These are phyloP conservation scores for Conomelus anceps DNA, from an alignment of 2,888 invertebrate genomes.

Conservation along the genomic window DNA sequence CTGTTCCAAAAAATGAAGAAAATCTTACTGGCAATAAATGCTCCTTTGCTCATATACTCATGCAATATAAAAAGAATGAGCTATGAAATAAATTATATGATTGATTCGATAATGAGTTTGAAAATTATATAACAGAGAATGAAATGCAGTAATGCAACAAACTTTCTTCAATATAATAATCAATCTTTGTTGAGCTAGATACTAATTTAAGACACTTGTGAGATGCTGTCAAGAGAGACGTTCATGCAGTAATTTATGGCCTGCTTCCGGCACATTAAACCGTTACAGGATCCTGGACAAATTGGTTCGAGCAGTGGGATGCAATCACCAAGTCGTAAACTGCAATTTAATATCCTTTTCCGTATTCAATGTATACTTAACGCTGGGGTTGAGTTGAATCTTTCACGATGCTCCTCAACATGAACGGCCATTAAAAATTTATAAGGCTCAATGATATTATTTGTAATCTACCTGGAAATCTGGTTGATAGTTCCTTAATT, in stretches of 20 bases:
- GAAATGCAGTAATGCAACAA: not conserved
- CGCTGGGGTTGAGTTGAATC: not conserved
- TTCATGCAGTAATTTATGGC: not conserved
- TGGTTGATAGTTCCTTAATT: too few relatives aligned
- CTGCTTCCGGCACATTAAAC: not conserved
- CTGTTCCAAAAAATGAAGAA: too few relatives aligned
- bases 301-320: not conserved
- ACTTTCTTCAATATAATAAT: not conserved
- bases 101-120: too few relatives aligned
- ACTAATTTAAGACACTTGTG: not conserved
- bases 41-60: too few relatives aligned
- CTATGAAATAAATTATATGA: too few relatives aligned
- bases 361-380: not conserved
- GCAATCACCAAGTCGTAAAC: not conserved
- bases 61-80: too few relatives aligned
- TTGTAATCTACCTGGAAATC: too few relatives aligned
- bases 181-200: not conserved
- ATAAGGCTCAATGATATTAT: not conserved
- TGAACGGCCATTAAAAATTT: not conserved
- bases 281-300: not conserved
- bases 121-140: not conserved
- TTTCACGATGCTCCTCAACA: not conserved
- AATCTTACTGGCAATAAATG: too few relatives aligned
- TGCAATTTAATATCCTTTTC: not conserved
- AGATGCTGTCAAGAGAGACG: not conserved